A percentile compares a stretch with the other conserved stretches of the same genome.
These are phyloP conservation scores for Lasioglossum leucozonium DNA, from an alignment of 2,888 invertebrate genomes.

Conservation along the genomic window DNA sequence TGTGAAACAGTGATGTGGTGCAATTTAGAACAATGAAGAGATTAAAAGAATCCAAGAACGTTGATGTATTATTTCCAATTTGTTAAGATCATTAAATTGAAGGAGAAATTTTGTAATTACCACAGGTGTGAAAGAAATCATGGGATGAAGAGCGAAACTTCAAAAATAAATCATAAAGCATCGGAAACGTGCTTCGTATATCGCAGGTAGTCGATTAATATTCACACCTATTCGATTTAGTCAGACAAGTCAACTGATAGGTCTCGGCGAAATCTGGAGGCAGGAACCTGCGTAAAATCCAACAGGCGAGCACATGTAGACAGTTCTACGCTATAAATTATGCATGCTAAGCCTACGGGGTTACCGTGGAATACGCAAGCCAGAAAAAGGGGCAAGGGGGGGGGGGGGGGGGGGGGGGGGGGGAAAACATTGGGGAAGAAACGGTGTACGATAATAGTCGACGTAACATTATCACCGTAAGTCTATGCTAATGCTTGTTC, in stretches of 20 bases:
- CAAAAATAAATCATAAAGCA: background rate
- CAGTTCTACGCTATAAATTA: conserved; percentile 50
- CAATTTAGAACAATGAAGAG: background rate
- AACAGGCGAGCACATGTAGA: conserved; percentile 18
- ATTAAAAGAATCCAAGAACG: background rate
- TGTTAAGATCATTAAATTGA: background rate
- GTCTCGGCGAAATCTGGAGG: background rate
- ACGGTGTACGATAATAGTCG: conserved; percentile 19
- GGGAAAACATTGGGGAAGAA: conserved; percentile 3
- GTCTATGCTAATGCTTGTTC: conserved; percentile 56
- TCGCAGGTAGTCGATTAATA: background rate
- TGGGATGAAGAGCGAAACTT: background rate
- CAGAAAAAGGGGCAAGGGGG: background rate
- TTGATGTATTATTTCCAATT: background rate
- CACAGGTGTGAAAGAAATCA: background rate
- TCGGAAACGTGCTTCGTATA: background rate
- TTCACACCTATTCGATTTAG: background rate
- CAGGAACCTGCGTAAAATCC: conserved; percentile 18
- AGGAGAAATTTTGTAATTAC: background rate
- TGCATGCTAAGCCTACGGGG: conserved; percentile 52
- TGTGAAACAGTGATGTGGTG: no score
- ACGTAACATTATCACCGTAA: conserved; percentile 42
- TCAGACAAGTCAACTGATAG: background rate
- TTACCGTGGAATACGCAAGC: conserved; percentile 13
- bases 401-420: no score